phyloP scores from a whole-genome alignment of 2,888 invertebrate species.

The Cephus runcator region DNA sequence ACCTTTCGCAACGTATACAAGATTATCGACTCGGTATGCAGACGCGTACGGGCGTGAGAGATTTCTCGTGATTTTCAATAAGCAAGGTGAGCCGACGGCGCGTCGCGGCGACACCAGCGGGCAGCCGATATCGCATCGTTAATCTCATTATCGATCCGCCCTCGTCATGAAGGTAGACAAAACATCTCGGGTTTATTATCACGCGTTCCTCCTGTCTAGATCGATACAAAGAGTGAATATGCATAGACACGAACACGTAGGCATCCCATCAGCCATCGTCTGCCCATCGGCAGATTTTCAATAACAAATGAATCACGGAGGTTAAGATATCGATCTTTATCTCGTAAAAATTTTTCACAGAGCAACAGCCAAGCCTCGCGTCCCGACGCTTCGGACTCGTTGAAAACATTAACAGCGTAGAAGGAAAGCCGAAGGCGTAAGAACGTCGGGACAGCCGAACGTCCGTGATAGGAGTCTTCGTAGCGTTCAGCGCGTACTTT shows the following conservation, averaged over 20 bases:
- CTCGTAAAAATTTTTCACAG: background rate
- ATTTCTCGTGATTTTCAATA: background rate
- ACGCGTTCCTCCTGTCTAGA: constrained; percentile 1
- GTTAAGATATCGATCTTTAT: background rate
- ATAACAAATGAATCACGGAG: background rate
- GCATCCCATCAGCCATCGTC: background rate
- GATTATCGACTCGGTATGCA: background rate
- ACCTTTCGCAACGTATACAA: background rate
- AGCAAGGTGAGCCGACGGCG: background rate
- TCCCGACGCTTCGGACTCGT: background rate
- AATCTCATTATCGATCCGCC: constrained; percentile 12
- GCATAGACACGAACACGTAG: background rate
- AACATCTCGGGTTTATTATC: constrained; percentile 25
- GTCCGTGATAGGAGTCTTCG: background rate
- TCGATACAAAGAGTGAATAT: background rate
- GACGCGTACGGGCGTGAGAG: background rate
- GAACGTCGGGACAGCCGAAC: background rate
- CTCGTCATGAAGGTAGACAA: constrained; percentile 11
- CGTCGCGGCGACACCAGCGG: background rate
- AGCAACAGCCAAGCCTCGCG: background rate
- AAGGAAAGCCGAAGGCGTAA: background rate
- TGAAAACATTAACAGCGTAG: background rate
- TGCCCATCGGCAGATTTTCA: background rate
- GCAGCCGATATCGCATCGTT: background rate
- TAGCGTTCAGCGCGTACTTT: background rate